phyloP scores from a whole-genome alignment of 2,888 invertebrate species.

The Coremacera marginata region DNA sequence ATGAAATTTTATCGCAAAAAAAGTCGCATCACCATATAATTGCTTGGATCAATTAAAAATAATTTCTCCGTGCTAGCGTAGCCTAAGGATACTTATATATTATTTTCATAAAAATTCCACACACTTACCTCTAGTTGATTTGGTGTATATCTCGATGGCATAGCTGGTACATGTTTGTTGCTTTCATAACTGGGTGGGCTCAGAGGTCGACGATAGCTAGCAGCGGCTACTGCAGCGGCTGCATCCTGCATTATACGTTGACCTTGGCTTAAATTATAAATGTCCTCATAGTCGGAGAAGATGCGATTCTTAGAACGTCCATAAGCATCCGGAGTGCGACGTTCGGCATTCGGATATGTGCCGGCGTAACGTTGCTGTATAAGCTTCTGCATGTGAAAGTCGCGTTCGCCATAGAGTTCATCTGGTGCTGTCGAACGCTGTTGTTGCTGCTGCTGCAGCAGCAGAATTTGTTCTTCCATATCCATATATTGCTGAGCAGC shows the following conservation, averaged over 20 bases:
- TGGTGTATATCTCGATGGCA: slow-evolving; percentile 66
- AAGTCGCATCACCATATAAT: too few relatives aligned
- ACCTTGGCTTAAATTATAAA: slow-evolving; percentile 72
- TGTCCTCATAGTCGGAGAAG: slow-evolving; percentile 82
- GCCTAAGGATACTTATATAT: too few relatives aligned
- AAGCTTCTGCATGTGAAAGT: slow-evolving; percentile 68
- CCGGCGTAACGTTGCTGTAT: slow-evolving; percentile 61
- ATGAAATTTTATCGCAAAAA: too few relatives aligned
- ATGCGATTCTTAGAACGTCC: slow-evolving; percentile 74
- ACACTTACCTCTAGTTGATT: slow-evolving; percentile 67
- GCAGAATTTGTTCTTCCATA: slow-evolving; percentile 61
- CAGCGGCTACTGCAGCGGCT: slow-evolving; percentile 54
- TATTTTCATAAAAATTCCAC: background rate
- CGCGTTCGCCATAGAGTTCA: slow-evolving; percentile 67
- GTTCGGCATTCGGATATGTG: slow-evolving; percentile 71
- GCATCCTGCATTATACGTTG: slow-evolving; percentile 12
- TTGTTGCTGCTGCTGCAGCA: slow-evolving; percentile 55
- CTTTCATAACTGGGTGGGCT: slow-evolving; percentile 72
- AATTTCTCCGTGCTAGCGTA: too few relatives aligned
- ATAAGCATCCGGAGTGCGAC: slow-evolving; percentile 87
- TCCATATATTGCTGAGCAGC: slow-evolving; percentile 55
- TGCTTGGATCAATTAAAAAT: too few relatives aligned
- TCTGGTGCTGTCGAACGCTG: slow-evolving; percentile 56
- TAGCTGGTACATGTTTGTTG: slow-evolving; percentile 66
- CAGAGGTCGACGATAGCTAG: slow-evolving; percentile 74